A percentile compares a stretch with the other conserved stretches of the same genome.
Evolutionary conservation across 1,140 invertebrate genomes (phyloP).

Genomic region (Leptinotarsa texana): DNA sequence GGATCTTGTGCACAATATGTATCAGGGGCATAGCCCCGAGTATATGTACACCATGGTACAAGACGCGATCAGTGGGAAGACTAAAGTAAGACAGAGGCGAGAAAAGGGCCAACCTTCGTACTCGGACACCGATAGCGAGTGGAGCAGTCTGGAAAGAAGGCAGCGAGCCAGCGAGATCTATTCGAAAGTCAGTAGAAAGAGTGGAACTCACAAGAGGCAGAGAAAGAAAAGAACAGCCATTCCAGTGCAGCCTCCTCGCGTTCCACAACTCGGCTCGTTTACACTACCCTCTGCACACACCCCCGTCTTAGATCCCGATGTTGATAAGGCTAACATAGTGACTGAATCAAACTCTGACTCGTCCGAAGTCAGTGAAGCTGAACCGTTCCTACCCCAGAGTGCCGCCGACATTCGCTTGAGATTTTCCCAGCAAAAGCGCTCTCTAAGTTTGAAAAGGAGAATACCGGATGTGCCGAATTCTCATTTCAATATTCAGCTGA

Average conservation of each 20-base stretch:
- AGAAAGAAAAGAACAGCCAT: slow-evolving; percentile 77
- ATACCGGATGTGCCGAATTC: slow-evolving; percentile 51
- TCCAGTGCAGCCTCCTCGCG: slow-evolving; percentile 82
- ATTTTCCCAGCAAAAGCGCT: slow-evolving; percentile 51
- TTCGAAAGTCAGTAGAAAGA: slow-evolving; percentile 70
- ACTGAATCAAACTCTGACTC: slow-evolving; percentile 60
- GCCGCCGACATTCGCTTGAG: slow-evolving; percentile 44
- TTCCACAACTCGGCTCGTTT: slow-evolving; percentile 68
- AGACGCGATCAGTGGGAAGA: slow-evolving; percentile 67
- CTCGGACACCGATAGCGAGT: slow-evolving; percentile 86
- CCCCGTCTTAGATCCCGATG: slow-evolving; percentile 53
- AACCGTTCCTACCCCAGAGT: slow-evolving; percentile 47
- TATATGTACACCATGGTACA: slow-evolving; percentile 66
- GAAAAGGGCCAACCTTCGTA: slow-evolving; percentile 72
- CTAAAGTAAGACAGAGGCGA: slow-evolving; percentile 63
- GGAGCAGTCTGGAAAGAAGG: slow-evolving; percentile 77
- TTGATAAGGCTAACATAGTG: slow-evolving; percentile 53
- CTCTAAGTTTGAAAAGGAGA: slow-evolving; percentile 55
- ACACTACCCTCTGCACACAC: slow-evolving; percentile 60
- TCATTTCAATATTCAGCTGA: slow-evolving; percentile 51
- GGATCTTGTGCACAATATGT: slow-evolving; percentile 66
- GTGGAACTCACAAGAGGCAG: slow-evolving; percentile 76
- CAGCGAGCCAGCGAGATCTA: slow-evolving; percentile 67
- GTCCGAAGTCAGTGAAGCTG: slow-evolving; percentile 59
- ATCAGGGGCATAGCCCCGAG: slow-evolving; percentile 61